Evolutionary conservation across 1,140 invertebrate species (phyloP), one percentile per base, ranked within the genome.

Genomic region (Drosophila ficusphila): DNA sequence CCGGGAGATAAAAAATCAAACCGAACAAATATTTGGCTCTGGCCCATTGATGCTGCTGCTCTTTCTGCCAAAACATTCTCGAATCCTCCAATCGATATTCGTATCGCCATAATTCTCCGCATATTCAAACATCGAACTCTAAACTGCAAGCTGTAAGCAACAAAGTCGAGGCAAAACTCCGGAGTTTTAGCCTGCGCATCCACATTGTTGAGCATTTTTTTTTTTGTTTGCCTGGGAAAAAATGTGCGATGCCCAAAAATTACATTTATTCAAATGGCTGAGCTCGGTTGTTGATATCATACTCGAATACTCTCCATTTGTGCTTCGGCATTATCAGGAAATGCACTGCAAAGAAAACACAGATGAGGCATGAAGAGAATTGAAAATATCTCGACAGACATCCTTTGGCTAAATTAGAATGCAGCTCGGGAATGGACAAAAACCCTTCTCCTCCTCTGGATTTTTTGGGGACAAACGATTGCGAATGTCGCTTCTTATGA

Each of bases 401-500:
- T 49, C 25, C 41, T 18, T 53, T 67, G 49, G 9, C 54, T 44
- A 42, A 67, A 72, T 81, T 81, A 57, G 53, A 76, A 81, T 81
- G 77, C 69, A 64, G 33, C 56, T 57, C 54, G 58, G 42, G 34
- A 49, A 64, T 65, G 42, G 60, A 64, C 58, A 41, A 6, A 34
- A 19, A 4, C 19, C 14, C 12, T 11, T 16, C 21, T 8, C 16
- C 14, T 12, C 9, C 21, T 34, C 1, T 12, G 23, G 14, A 23
- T 39, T 12, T n/a, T 14, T 41, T 33, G n/a, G 36, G 19, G 58
- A 53, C 47, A 62, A 25, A 42, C 19, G 62, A 57, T 60, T 49
- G 44, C 14, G 41, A 73, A 77, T 65, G 73, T 75, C 75, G 61
- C 69, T 78, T 65, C 79, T 83, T 83, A 85, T 75, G 79, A 85